These are phyloP conservation scores for Platynereis dumerilii DNA, from an alignment of 2,888 invertebrate genomes.

Conservation along the genomic window DNA sequence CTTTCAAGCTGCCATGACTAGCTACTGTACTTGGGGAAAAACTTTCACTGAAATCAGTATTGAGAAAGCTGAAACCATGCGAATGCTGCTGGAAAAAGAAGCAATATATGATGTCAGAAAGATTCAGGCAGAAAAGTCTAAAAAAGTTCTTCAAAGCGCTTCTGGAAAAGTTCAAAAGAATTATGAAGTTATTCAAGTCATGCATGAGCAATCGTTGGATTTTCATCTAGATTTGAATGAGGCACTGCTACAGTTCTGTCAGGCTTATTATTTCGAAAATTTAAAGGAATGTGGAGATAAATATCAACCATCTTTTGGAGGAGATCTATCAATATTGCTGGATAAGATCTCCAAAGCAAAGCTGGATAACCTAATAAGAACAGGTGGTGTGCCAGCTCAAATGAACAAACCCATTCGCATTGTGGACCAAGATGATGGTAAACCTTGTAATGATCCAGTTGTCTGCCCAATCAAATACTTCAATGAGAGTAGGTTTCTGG, in stretches of 20 bases:
- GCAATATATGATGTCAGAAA: background rate
- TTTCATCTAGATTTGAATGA: background rate
- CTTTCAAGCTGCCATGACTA: no score
- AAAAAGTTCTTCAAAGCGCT: background rate
- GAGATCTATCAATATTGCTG: constrained; percentile 6
- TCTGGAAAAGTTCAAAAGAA: background rate
- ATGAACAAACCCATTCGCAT: background rate
- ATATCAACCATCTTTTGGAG: constrained; percentile 18
- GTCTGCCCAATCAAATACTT: constrained; percentile 21
- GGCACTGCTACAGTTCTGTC: constrained; percentile 1
- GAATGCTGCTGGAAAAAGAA: background rate
- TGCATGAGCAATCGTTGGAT: constrained; percentile 1
- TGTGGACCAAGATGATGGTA: constrained; percentile 2
- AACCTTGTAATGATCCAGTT: constrained; percentile 6
- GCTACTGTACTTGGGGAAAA: background rate
- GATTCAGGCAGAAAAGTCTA: background rate
- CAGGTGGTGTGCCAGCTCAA: background rate
- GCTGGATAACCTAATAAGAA: constrained; percentile 10
- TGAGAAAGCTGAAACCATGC: background rate
- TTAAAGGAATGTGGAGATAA: constrained; percentile 4
- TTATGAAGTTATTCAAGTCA: background rate
- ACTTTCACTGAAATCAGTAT: background rate
- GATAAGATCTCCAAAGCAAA: constrained; percentile 14
- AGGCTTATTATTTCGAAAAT: constrained; percentile 23
- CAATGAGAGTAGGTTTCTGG: constrained; percentile 7